Evolutionary conservation across 2,888 invertebrate species (phyloP).

Genomic region (Orchesellides sinensis): DNA sequence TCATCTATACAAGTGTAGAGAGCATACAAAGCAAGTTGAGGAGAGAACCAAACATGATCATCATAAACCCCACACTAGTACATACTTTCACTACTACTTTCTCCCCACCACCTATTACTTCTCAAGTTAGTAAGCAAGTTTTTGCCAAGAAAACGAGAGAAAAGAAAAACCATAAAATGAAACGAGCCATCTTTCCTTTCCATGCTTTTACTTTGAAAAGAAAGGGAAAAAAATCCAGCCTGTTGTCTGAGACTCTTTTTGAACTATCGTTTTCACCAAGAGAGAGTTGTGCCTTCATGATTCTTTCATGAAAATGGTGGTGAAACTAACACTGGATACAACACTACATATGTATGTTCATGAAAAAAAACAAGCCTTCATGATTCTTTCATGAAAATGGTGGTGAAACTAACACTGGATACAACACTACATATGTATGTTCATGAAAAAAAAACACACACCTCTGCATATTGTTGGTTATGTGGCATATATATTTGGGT

Average conservation of each 20-base stretch:
- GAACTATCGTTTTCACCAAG: constrained; percentile 29
- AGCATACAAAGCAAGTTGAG: background rate
- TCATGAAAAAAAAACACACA: background rate
- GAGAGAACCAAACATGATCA: constrained; percentile 25
- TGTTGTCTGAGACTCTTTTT: constrained; percentile 37
- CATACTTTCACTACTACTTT: background rate
- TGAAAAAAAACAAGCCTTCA: background rate
- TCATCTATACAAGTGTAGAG: background rate
- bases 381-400: constrained; percentile 33
- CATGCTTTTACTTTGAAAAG: background rate
- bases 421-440: background rate
- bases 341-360: background rate
- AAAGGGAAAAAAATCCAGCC: constrained; percentile 15
- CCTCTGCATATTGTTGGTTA: no score
- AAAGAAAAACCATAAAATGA: constrained; percentile 58
- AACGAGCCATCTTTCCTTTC: constrained; percentile 57
- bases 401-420: constrained; percentile 7
- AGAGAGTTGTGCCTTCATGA: constrained; percentile 43
- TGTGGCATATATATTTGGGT: no score
- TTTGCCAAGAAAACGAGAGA: constrained; percentile 17
- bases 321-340: constrained; percentile 5
- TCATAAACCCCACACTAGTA: background rate
- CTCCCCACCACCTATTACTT: constrained; percentile 22
- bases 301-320: constrained; percentile 47
- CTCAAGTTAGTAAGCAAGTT: constrained; percentile 15